Conservation (phyloP, 2,888 invertebrate genomes). For the Acanthosepion esculentum region DNA sequence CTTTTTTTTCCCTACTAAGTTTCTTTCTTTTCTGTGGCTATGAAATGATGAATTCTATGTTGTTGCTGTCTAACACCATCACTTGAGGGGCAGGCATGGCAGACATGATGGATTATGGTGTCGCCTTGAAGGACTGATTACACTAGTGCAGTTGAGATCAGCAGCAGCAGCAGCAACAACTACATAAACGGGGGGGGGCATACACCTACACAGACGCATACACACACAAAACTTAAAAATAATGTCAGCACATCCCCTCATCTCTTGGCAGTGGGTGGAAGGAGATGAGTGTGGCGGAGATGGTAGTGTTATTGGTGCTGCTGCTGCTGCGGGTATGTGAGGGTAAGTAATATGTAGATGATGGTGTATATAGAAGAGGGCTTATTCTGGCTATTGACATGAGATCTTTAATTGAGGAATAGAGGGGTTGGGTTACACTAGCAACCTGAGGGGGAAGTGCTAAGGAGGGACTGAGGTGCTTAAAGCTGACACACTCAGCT, state of each 20-base stretch:
- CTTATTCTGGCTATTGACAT: slow-evolving; percentile 33
- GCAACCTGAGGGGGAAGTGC: not conserved
- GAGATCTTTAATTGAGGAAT: slow-evolving; percentile 33
- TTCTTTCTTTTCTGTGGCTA: not conserved
- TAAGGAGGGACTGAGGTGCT: not conserved
- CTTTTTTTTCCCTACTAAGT: not conserved
- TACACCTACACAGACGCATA: not conserved
- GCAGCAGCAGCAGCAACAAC: slow-evolving; percentile 33
- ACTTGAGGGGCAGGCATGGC: slow-evolving; percentile 23
- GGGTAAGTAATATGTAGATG: slow-evolving; percentile 20
- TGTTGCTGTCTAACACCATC: slow-evolving; percentile 33
- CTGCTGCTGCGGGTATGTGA: not conserved
- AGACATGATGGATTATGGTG: slow-evolving; percentile 33
- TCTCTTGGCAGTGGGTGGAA: slow-evolving; percentile 20
- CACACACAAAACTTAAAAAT: not conserved
- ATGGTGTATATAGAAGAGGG: slow-evolving; percentile 33
- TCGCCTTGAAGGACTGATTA: slow-evolving; percentile 33
- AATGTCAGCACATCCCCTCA: slow-evolving; percentile 33
- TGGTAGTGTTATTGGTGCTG: not conserved
- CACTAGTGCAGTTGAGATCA: slow-evolving; percentile 4
- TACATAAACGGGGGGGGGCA: not conserved
- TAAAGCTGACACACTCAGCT: not conserved
- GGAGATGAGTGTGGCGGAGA: not conserved
- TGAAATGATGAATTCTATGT: slow-evolving; percentile 33
- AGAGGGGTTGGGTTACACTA: slow-evolving; percentile 21